Conservation (phyloP, 2,797 vertebrate genomes). For the Tarsius wallacei region DNA sequence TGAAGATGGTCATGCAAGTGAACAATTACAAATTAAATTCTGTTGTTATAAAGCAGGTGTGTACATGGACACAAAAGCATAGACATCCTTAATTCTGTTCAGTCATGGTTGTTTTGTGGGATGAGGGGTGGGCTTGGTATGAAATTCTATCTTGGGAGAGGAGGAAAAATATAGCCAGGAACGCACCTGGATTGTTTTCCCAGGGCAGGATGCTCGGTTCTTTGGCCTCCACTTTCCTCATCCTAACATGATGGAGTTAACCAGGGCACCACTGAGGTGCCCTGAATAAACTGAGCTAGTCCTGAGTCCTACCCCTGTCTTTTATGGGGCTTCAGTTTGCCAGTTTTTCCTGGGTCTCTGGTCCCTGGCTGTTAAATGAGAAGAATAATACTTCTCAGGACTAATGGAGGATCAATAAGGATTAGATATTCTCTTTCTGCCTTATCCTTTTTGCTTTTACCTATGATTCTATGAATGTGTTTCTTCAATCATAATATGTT, state of each 20-base stretch:
- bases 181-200: background rate
- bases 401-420: background rate
- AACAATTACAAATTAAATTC: background rate
- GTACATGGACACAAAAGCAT: background rate
- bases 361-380: background rate
- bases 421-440: background rate
- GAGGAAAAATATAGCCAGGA: background rate
- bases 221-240: background rate
- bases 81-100: background rate
- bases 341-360: background rate
- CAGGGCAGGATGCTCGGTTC: background rate
- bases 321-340: background rate
- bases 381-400: background rate
- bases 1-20: background rate
- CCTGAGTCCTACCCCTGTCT: background rate
- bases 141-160: background rate
- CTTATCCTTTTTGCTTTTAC: background rate
- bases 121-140: too few relatives aligned
- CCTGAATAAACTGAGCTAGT: background rate
- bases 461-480: background rate
- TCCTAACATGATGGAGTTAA: background rate
- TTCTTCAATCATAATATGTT: background rate
- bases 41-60: background rate
- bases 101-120: background rate
- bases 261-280: background rate